Conservation (phyloP, 2,113 vertebrate genomes). For the Chaetura pelagica region DNA sequence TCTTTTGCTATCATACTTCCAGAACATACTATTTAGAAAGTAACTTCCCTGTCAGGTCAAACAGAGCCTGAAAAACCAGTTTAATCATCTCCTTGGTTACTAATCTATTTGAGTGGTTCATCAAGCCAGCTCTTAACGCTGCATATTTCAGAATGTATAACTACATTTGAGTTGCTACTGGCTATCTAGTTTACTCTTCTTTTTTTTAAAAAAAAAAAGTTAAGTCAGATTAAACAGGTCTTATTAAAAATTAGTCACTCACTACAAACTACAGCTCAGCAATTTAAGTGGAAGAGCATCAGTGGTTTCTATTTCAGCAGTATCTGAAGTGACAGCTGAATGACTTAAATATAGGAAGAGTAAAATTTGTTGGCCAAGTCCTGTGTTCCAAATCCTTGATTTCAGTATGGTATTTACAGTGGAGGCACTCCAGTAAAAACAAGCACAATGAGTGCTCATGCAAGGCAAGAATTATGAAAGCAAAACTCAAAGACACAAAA, state of each 20-base stretch:
- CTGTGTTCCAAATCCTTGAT: not conserved
- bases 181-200: not conserved
- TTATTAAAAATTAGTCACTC: not conserved
- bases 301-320: not conserved
- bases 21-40: not conserved
- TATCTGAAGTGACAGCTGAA: not conserved
- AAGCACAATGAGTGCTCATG: not conserved
- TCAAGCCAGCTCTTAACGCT: not conserved
- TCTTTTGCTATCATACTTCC: not conserved
- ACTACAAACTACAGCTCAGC: not conserved
- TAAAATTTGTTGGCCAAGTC: not conserved
- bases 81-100: conserved; percentile 58
- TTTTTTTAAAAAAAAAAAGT: not conserved
- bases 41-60: conserved; percentile 31
- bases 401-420: not conserved
- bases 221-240: not conserved
- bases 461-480: not conserved
- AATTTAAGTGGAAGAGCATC: not conserved
- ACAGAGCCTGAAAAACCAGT: conserved; percentile 65
- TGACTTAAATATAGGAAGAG: not conserved
- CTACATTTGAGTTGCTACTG: not conserved
- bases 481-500: not conserved
- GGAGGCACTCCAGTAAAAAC: not conserved
- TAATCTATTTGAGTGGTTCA: conserved; percentile 40
- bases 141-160: not conserved